Conservation (phyloP, 2,797 vertebrate genomes). For the Semotilus atromaculatus region DNA sequence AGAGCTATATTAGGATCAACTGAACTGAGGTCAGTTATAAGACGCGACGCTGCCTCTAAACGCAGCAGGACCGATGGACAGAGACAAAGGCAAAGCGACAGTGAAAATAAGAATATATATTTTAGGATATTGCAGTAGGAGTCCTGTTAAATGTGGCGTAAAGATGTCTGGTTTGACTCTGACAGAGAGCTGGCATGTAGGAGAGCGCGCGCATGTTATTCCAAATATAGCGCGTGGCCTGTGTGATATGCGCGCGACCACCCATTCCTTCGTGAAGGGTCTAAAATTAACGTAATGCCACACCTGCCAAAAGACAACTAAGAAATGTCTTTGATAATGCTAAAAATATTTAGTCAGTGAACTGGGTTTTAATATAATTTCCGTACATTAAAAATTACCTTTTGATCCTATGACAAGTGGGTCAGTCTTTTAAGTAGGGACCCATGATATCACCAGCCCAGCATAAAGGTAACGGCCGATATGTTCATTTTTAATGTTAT, state of each 20-base stretch:
- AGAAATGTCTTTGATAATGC: background rate
- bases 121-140: background rate
- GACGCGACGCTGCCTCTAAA: background rate
- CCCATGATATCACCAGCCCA: too few species aligned
- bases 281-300: slow-evolving; percentile 8
- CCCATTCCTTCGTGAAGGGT: background rate
- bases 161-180: slow-evolving; percentile 24
- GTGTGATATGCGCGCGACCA: slow-evolving; percentile 45
- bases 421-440: too few species aligned
- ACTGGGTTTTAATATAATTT: background rate
- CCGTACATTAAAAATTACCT: too few species aligned
- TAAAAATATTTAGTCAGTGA: background rate
- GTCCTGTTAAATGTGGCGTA: slow-evolving; percentile 8
- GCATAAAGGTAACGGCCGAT: too few species aligned
- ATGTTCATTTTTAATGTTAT: too few species aligned
- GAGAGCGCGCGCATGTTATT: slow-evolving; percentile 32
- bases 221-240: slow-evolving; percentile 54
- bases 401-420: too few species aligned
- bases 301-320: background rate
- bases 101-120: background rate
- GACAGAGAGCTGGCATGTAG: slow-evolving; percentile 4
- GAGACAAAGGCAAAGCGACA: background rate
- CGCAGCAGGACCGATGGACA: background rate
- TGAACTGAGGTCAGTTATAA: background rate
- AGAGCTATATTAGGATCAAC: slow-evolving; percentile 74